Percentiles rank a stretch among this genome's conserved stretches.
phyloP scores from a whole-genome alignment of 2,113 vertebrate species.

The Microcebus murinus region DNA sequence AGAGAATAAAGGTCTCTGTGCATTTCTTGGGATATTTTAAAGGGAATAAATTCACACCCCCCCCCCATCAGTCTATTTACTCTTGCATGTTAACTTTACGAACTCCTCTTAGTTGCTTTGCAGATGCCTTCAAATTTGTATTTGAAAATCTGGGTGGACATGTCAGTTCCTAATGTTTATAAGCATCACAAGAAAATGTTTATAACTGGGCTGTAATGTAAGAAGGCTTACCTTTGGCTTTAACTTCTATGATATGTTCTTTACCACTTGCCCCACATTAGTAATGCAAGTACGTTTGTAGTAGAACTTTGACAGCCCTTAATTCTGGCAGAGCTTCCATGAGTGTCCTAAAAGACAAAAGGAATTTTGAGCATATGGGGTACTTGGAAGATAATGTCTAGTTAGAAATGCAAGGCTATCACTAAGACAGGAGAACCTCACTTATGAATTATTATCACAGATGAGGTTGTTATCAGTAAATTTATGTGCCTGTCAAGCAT shows the following conservation, averaged over 20 bases:
- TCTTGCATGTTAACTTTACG: background rate
- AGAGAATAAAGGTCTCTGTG: background rate
- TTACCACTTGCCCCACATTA: slow-evolving; percentile 8
- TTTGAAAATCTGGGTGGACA: slow-evolving; percentile 20
- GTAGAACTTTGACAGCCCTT: background rate
- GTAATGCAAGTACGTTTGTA: slow-evolving; percentile 31
- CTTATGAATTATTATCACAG: slow-evolving; percentile 43
- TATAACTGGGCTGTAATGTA: slow-evolving; percentile 1
- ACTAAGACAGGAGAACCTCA: slow-evolving; percentile 26
- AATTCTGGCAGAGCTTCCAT: slow-evolving; percentile 28
- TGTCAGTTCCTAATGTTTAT: slow-evolving; percentile 29
- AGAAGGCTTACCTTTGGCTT: background rate
- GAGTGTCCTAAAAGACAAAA: slow-evolving; percentile 20
- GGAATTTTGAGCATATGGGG: slow-evolving; percentile 12
- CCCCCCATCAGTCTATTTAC: background rate
- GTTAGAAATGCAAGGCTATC: slow-evolving; percentile 32
- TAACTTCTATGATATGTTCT: slow-evolving; percentile 31
- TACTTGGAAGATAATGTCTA: slow-evolving; percentile 38
- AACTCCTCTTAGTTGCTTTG: slow-evolving; percentile 14
- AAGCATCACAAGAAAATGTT: slow-evolving; percentile 22
- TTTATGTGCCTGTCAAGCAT: slow-evolving; percentile 34
- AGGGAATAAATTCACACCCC: background rate
- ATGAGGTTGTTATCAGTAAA: slow-evolving; percentile 49
- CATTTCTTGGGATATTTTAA: slow-evolving; percentile 23
- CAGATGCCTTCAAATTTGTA: slow-evolving; percentile 33